A percentile compares a stretch with the other conserved stretches of the same genome.
Evolutionary conservation across 1,140 invertebrate species (phyloP).

Genomic region (Drosophila kurseongensis): DNA sequence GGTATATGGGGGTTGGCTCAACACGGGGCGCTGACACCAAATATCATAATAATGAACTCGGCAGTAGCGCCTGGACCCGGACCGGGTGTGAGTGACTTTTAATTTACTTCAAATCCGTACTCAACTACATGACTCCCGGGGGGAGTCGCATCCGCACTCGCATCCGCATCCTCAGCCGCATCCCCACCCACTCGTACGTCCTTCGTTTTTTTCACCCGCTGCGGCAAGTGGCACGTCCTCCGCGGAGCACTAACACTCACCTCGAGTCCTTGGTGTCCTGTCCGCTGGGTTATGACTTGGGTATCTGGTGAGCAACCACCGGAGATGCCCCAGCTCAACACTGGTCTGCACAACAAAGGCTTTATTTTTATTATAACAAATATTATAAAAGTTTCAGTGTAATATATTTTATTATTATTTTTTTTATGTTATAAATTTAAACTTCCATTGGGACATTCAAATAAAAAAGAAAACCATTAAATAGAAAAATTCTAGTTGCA

Average conservation of each 20-base stretch:
- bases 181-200: neutral
- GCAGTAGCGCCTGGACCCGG: slow-evolving; percentile 13
- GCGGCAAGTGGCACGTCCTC: slow-evolving; percentile 50
- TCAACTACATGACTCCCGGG: slow-evolving; percentile 76
- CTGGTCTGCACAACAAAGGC: slow-evolving; percentile 6
- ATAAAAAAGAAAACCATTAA: too few species aligned
- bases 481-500: too few species aligned
- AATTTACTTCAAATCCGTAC: slow-evolving; percentile 84
- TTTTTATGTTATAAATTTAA: too few species aligned
- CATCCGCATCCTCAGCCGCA: slow-evolving; percentile 24
- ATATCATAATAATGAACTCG: slow-evolving; percentile 84
- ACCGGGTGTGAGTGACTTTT: slow-evolving; percentile 79
- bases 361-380: too few species aligned
- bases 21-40: slow-evolving; percentile 74
- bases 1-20: slow-evolving; percentile 22
- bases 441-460: too few species aligned
- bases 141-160: slow-evolving; percentile 61
- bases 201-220: slow-evolving; percentile 7
- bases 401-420: too few species aligned
- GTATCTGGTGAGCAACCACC: slow-evolving; percentile 42
- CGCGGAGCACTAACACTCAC: slow-evolving; percentile 39
- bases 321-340: slow-evolving; percentile 28
- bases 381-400: too few species aligned
- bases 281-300: slow-evolving; percentile 53
- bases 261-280: slow-evolving; percentile 14